Conservation (phyloP, 2,113 vertebrate species). For the Camelus dromedarius region DNA sequence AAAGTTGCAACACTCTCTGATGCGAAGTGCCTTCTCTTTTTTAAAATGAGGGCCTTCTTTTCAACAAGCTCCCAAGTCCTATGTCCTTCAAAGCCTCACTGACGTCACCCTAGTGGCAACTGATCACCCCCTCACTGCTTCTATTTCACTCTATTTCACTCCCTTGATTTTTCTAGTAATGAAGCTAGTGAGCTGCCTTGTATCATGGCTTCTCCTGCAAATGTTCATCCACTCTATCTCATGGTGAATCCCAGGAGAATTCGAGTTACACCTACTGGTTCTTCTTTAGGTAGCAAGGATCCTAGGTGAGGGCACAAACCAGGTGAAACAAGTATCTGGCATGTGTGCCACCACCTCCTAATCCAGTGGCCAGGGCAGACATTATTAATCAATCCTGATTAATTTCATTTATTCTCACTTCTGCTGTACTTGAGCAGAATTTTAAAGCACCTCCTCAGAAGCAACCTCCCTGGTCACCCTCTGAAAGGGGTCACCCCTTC, state of each 20-base stretch:
- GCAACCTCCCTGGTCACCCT: background rate
- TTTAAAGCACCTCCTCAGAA: background rate
- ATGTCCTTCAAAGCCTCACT: background rate
- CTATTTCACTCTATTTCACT: background rate
- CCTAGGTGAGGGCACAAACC: background rate
- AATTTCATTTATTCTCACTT: background rate
- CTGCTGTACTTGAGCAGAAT: background rate
- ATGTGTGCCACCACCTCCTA: background rate
- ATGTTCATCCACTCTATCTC: background rate
- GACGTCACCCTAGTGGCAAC: background rate
- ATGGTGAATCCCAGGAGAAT: background rate
- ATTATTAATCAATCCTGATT: background rate
- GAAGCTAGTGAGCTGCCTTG: background rate
- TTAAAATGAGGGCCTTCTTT: background rate
- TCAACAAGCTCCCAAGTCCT: background rate
- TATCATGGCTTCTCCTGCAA: background rate
- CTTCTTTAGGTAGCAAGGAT: background rate
- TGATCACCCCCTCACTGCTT: background rate
- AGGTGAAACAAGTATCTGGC: background rate
- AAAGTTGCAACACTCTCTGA: fast-evolving
- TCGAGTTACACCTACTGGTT: background rate
- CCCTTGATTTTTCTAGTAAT: background rate
- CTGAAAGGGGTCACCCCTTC: background rate
- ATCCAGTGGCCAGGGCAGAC: background rate
- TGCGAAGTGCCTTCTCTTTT: background rate